phyloP scores from a whole-genome alignment of 2,888 invertebrate genomes.

The Metallyticus violacea region DNA sequence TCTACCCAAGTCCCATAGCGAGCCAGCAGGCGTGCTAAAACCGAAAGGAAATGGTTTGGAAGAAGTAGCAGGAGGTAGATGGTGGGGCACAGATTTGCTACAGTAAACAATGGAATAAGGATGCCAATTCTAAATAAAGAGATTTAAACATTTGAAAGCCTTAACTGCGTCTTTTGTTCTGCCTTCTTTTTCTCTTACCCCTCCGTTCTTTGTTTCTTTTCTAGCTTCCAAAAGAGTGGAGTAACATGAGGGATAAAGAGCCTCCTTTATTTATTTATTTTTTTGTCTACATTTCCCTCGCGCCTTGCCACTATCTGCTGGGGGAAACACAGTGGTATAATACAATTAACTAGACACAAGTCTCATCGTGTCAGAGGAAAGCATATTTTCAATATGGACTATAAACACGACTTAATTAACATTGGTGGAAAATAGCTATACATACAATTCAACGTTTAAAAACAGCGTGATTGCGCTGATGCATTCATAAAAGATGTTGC shows the following conservation, averaged over 20 bases:
- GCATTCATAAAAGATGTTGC: too few relatives aligned
- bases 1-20: neutral
- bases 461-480: too few relatives aligned
- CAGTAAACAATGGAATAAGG: slow-evolving; percentile 12
- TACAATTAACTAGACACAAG: neutral
- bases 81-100: neutral
- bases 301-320: neutral
- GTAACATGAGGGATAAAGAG: neutral
- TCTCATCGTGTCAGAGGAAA: neutral
- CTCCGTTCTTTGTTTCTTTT: neutral
- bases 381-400: neutral
- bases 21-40: neutral
- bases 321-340: neutral
- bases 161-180: neutral
- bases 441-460: neutral
- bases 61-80: neutral
- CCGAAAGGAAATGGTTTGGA: neutral
- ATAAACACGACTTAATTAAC: slow-evolving; percentile 4
- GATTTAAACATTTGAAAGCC: slow-evolving; percentile 18
- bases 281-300: neutral
- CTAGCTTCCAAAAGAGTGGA: neutral
- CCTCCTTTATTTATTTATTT: neutral
- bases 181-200: neutral
- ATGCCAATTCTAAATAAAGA: slow-evolving; percentile 18
- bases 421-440: neutral